Conservation (phyloP, 2,888 invertebrate genomes). For the Hyles lineata region DNA sequence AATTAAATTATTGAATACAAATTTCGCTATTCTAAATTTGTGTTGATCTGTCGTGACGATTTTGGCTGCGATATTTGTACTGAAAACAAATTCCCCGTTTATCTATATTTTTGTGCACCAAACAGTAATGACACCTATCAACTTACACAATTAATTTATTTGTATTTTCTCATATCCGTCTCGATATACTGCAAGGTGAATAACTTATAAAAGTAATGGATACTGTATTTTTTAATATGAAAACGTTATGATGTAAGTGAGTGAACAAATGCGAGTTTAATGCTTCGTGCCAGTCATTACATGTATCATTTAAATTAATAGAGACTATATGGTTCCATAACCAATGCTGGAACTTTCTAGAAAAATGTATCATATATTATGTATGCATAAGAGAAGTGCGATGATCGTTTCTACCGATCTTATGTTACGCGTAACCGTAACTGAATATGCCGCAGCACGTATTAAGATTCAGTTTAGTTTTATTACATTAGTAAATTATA, state of each 20-base stretch:
- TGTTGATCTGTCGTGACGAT: too few species aligned
- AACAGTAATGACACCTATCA: too few species aligned
- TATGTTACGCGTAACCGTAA: slow-evolving; percentile 11
- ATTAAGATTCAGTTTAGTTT: slow-evolving; percentile 24
- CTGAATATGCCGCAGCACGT: slow-evolving; percentile 19
- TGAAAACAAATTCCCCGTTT: too few species aligned
- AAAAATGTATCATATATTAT: neutral
- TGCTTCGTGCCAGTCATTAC: neutral
- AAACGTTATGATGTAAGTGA: neutral
- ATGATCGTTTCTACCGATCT: neutral
- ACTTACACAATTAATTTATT: too few species aligned
- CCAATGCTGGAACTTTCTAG: neutral
- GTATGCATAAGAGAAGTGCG: neutral
- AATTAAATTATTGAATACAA: too few species aligned
- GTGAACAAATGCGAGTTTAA: neutral
- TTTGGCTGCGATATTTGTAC: too few species aligned
- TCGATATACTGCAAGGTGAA: too few species aligned
- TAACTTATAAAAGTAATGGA: neutral
- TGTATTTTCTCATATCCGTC: too few species aligned
- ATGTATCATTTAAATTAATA: neutral
- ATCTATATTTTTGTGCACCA: too few species aligned
- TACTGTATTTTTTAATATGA: neutral
- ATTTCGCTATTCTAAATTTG: too few species aligned
- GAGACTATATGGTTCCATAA: neutral
- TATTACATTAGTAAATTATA: neutral